These are phyloP conservation scores for Tenthredo notha DNA, from an alignment of 2,888 invertebrate genomes.

Conservation along the genomic window DNA sequence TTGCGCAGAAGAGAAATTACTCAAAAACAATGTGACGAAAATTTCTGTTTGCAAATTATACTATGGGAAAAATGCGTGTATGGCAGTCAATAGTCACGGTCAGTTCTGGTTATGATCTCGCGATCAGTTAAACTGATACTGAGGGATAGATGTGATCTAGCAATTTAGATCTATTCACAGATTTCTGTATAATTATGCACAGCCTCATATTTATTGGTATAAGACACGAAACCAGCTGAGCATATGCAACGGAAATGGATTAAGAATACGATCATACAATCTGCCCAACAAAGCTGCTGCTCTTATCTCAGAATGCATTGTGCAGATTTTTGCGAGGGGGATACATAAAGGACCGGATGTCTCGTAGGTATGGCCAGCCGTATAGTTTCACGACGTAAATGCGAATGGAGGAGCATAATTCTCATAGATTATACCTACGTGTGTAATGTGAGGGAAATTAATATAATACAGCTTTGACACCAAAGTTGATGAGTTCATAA, in stretches of 20 bases:
- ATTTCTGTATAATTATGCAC: too few species aligned
- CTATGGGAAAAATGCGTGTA: background rate
- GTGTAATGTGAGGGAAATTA: background rate
- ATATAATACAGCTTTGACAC: too few species aligned
- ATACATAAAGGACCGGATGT: background rate
- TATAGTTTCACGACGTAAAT: background rate
- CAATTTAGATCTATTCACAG: too few species aligned
- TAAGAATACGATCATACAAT: background rate
- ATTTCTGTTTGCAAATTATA: background rate
- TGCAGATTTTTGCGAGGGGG: slow-evolving; percentile 3
- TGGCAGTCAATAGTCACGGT: background rate
- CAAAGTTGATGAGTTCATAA: too few species aligned
- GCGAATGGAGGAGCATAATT: background rate
- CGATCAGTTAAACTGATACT: background rate
- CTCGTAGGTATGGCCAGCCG: background rate
- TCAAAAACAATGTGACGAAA: background rate
- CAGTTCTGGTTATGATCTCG: background rate
- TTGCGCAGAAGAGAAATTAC: background rate
- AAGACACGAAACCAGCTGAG: background rate
- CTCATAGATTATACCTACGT: background rate
- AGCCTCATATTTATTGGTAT: background rate
- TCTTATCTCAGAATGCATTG: slow-evolving; percentile 7
- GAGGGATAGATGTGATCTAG: background rate
- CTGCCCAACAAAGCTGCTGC: background rate
- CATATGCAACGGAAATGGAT: background rate